Conservation (phyloP, 2,888 invertebrate species). For the Diadegma fenestrale region DNA sequence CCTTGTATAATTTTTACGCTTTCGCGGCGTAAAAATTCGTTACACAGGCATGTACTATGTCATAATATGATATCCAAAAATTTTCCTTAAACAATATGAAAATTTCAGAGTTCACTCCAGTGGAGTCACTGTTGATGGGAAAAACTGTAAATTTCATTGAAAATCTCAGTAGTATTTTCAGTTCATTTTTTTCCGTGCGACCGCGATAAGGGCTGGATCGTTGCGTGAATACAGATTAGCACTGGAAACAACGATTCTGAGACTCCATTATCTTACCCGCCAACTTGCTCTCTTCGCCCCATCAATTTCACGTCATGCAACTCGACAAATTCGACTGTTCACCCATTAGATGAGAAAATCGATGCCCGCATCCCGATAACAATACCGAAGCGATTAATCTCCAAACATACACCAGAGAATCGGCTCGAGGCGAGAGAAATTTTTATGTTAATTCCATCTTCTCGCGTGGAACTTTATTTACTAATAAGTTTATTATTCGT, state of each 20-base stretch:
- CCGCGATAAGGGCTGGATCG: neutral
- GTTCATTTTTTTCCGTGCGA: too few species aligned
- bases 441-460: slow-evolving; percentile 7
- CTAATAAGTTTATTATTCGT: slow-evolving; percentile 1
- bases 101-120: too few species aligned
- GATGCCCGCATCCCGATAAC: neutral
- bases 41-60: too few species aligned
- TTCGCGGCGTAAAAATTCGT: too few species aligned
- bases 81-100: too few species aligned
- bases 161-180: too few species aligned
- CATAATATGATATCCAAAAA: too few species aligned
- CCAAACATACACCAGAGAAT: neutral
- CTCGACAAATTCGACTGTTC: neutral
- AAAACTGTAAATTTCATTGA: too few species aligned
- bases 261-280: neutral
- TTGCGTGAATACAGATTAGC: neutral
- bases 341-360: neutral
- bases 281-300: neutral
- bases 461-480: slow-evolving; percentile 9
- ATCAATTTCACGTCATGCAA: neutral
- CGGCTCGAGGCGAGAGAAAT: slow-evolving; percentile 2
- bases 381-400: slow-evolving; percentile 5
- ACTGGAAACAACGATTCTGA: neutral
- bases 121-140: too few species aligned
- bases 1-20: too few species aligned